Evolutionary conservation across 2,797 vertebrate genomes (phyloP).

Genomic region (Argentina silus): DNA sequence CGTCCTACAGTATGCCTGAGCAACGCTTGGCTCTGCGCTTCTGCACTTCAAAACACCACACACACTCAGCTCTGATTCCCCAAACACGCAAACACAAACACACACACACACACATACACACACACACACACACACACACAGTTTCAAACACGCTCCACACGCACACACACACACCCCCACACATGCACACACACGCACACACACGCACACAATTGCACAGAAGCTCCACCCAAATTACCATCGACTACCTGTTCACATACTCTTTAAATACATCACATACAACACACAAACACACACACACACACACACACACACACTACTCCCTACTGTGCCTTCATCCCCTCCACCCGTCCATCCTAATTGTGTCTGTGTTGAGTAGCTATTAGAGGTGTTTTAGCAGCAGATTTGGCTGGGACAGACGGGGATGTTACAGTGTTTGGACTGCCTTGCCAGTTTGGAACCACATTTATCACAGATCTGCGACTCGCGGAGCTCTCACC

Average conservation of each 20-base stretch:
- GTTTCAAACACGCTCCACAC: constrained; percentile 14
- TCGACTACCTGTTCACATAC: too few relatives aligned
- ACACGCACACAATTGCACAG: neutral
- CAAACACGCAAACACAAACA: constrained; percentile 23
- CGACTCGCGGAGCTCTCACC: neutral
- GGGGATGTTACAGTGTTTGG: neutral
- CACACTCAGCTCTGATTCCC: constrained; percentile 13
- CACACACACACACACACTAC: neutral
- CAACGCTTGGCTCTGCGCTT: constrained; percentile 53
- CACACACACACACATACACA: constrained; percentile 17
- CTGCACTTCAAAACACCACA: constrained; percentile 57
- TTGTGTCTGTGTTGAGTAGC: neutral
- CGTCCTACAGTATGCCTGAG: constrained; percentile 50
- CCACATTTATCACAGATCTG: constrained; percentile 6
- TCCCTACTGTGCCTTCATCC: neutral
- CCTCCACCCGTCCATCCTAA: neutral
- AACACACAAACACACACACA: neutral
- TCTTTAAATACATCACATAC: neutral
- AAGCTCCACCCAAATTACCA: neutral
- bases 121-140: constrained; percentile 13
- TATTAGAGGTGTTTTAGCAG: neutral
- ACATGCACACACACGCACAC: constrained; percentile 24
- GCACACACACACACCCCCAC: constrained; percentile 18
- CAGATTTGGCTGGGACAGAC: constrained; percentile 5
- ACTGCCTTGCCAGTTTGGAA: neutral